Conservation (phyloP, 2,888 invertebrate species). For the Clepsis dumicolana region DNA sequence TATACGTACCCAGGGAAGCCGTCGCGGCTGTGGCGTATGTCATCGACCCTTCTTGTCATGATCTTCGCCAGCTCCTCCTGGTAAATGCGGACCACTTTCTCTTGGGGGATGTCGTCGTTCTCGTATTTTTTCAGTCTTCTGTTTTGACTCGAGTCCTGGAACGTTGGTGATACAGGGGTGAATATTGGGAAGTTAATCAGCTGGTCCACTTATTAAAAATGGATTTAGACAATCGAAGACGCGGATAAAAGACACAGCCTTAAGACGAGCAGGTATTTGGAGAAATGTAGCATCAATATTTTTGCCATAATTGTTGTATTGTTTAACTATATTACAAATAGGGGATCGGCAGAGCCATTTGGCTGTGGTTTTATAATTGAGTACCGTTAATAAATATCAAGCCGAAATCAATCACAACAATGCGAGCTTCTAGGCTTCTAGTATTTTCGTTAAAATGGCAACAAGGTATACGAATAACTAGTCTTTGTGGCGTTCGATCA, state of each 20-base stretch:
- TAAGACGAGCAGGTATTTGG: no score
- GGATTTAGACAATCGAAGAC: background rate
- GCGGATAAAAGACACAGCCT: background rate
- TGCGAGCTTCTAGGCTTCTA: no score
- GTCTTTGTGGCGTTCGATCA: no score
- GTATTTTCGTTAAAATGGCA: no score
- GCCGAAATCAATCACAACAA: no score
- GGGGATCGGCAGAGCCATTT: no score
- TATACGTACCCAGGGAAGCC: conserved; percentile 91
- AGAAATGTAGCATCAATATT: no score
- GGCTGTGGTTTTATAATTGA: no score
- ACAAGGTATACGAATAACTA: no score
- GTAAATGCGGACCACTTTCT: conserved; percentile 97
- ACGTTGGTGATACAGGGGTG: conserved; percentile 35
- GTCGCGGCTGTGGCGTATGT: conserved; percentile 91
- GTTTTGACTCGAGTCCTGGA: conserved; percentile 89
- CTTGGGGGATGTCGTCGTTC: conserved; percentile 98
- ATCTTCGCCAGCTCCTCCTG: conserved; percentile 98
- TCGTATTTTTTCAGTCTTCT: conserved; percentile 94
- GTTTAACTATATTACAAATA: no score
- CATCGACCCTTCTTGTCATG: conserved; percentile 92
- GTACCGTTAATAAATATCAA: no score
- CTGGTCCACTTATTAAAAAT: background rate
- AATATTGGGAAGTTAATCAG: background rate
- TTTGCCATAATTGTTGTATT: no score